Evolutionary conservation across 2,797 vertebrate species (phyloP), one percentile per base, ranked within the genome.

Genomic region (Neoniphon sammara): DNA sequence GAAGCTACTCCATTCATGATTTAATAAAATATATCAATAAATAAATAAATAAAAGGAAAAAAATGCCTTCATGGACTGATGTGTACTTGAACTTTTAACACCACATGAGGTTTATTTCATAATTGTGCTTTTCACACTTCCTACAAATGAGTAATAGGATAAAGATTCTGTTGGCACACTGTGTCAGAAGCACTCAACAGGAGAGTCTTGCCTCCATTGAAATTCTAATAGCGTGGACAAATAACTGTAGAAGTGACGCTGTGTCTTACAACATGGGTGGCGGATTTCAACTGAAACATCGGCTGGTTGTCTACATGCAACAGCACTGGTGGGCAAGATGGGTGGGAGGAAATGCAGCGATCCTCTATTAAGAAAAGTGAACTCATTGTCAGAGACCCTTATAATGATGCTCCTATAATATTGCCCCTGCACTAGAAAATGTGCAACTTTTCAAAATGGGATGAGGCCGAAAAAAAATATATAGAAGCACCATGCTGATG

Each of bases 1-100:
- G 8, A 61, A 56, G 65, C 39, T n/a, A 62, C 25, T 46, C 0
- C 10, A 36, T 56, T 77, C 12, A 50, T 46, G 15, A 78, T 69
- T 50, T 1, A 1, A 30, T 20, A 18, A 74, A 65, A 67, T 27
- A 27, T 27, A 27, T n/a, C n/a, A n/a, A n/a, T n/a, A n/a, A n/a
- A n/a, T 27, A 27, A 27, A 27, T 27, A 27, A 27, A 27, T 2
- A 27, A 27, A 27, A 27, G 25, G 25, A 27, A 27, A 27, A 27
- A 27, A 27, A 23, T 52, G 36, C 21, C 31, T n/a, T 57, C 11
- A 67, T 44, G 27, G 12, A 50, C 44, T 4, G 3, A 55, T 34
- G 11, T 44, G 50, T 7, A 27, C 18, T 47, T 73, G 20, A 66
- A 53, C 49, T 30, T 56, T 71, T 53, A 0, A 7, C 75, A 64